Percentiles rank a stretch among this genome's conserved stretches.
Evolutionary conservation across 1,140 invertebrate species (phyloP).

Genomic region (Sycophila sp.): DNA sequence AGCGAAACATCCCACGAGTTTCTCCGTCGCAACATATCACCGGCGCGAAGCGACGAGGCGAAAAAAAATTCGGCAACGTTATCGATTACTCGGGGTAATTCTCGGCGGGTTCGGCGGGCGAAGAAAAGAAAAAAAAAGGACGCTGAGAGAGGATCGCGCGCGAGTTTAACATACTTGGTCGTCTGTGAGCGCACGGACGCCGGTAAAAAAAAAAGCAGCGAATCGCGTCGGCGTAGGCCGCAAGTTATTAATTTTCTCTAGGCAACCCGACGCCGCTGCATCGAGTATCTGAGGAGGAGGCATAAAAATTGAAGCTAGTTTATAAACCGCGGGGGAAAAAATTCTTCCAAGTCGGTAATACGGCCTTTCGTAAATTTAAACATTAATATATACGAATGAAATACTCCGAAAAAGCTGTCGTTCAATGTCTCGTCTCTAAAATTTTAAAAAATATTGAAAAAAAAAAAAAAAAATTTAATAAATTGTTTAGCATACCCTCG

Average conservation of each 20-base stretch:
- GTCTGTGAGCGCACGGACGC: slow-evolving; percentile 27
- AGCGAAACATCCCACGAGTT: background rate
- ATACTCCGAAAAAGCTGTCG: no score
- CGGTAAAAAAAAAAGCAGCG: slow-evolving; percentile 29
- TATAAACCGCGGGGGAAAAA: no score
- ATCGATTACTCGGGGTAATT: background rate
- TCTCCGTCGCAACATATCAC: background rate
- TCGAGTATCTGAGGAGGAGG: background rate
- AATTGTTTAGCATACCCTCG: no score
- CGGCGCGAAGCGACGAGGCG: background rate
- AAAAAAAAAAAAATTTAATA: no score
- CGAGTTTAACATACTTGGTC: slow-evolving; percentile 43
- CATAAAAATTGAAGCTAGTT: background rate
- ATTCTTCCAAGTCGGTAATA: no score
- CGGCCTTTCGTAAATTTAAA: no score
- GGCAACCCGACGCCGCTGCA: background rate
- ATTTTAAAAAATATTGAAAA: no score
- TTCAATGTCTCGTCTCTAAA: no score
- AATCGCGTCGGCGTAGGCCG: slow-evolving; percentile 8
- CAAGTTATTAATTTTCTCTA: slow-evolving; percentile 11
- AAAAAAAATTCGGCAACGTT: background rate
- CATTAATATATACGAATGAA: no score
- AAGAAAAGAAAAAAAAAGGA: no score
- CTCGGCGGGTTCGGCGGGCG: background rate
- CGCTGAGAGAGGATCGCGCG: no score